Conservation (phyloP, 2,888 invertebrate genomes). For the Orthosia gothica region DNA sequence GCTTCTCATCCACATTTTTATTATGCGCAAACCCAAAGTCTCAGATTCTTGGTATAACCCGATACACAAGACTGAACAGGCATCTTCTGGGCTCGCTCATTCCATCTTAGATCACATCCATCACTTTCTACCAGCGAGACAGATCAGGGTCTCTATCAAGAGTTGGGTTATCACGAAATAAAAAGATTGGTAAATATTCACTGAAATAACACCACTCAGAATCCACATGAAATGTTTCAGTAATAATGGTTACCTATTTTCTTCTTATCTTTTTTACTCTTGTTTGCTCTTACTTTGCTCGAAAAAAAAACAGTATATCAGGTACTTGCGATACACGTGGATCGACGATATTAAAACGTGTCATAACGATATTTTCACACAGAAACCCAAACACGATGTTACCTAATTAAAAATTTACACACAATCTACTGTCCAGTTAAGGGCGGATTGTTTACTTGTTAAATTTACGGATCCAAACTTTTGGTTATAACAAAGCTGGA, state of each 20-base stretch:
- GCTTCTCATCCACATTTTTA: too few relatives aligned
- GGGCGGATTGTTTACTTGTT: conserved; percentile 54
- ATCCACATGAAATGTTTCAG: not conserved
- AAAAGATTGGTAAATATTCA: not conserved
- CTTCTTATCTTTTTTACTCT: not conserved
- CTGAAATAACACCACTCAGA: too few relatives aligned
- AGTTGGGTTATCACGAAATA: too few relatives aligned
- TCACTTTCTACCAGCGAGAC: too few relatives aligned
- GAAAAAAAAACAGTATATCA: not conserved
- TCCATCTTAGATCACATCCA: too few relatives aligned
- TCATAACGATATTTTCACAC: conserved; percentile 23
- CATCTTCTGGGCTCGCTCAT: too few relatives aligned
- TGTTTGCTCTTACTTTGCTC: not conserved
- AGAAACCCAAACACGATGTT: conserved; percentile 31
- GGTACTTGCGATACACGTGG: not conserved
- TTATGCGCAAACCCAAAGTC: too few relatives aligned
- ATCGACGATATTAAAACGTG: conserved; percentile 18
- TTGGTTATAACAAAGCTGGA: conserved; percentile 31
- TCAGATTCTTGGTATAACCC: too few relatives aligned
- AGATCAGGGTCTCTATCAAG: too few relatives aligned
- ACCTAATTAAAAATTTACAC: conserved; percentile 52
- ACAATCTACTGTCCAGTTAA: conserved; percentile 41
- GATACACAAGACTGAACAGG: too few relatives aligned
- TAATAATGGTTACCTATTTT: not conserved
- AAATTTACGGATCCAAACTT: conserved; percentile 32